Conservation (phyloP, 2,888 invertebrate species). For the Halictus ligatus region DNA sequence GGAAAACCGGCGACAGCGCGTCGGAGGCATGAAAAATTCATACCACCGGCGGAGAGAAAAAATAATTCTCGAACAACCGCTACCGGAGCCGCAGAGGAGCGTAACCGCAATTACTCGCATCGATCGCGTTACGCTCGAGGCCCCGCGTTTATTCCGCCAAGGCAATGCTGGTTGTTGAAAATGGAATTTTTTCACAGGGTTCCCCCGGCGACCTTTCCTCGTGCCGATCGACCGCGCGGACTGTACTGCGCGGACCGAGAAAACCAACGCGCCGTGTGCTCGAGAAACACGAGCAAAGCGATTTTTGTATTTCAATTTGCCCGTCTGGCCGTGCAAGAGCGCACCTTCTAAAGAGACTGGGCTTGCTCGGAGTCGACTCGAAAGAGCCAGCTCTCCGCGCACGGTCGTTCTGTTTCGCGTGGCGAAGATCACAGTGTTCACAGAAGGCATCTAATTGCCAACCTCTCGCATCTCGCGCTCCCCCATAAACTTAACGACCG, state of each 20-base stretch:
- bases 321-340: conserved; percentile 28
- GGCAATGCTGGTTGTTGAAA: too few relatives aligned
- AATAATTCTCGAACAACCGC: conserved; percentile 22
- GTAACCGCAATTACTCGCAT: conserved; percentile 37
- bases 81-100: conserved; percentile 25
- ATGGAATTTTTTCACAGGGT: not conserved
- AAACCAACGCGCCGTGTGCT: conserved; percentile 19
- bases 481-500: conserved; percentile 83
- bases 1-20: not conserved
- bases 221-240: not conserved
- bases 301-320: conserved; percentile 68
- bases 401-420: conserved; percentile 76
- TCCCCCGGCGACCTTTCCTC: not conserved
- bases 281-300: conserved; percentile 43
- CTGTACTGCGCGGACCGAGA: conserved; percentile 14
- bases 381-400: conserved; percentile 13
- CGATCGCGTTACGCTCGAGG: conserved; percentile 21
- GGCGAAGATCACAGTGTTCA: conserved; percentile 81
- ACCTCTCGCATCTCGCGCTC: conserved; percentile 76
- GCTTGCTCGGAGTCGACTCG: not conserved
- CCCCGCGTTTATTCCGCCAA: not conserved
- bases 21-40: conserved; percentile 38
- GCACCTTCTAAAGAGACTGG: conserved; percentile 43
- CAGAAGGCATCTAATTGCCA: conserved; percentile 80
- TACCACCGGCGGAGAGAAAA: conserved; percentile 3